A percentile compares a stretch with the other conserved stretches of the same genome.
These are phyloP conservation scores for Eupithecia exiguata DNA, from an alignment of 2,888 invertebrate species.

Conservation along the genomic window DNA sequence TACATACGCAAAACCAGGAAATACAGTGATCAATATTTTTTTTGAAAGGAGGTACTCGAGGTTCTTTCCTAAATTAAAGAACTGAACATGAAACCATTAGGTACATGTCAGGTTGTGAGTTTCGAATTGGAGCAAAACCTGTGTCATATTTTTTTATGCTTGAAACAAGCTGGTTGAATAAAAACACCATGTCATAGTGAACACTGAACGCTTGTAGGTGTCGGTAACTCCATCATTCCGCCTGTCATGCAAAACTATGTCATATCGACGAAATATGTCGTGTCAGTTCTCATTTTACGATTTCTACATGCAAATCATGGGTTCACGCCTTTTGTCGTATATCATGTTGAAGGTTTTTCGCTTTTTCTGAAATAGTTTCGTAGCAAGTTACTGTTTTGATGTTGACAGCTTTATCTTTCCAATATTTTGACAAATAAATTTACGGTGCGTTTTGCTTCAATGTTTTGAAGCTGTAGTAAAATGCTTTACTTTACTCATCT, in stretches of 20 bases:
- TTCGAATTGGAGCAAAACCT: no score
- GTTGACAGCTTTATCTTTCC: constrained; percentile 2
- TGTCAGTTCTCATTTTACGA: constrained; percentile 68
- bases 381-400: constrained; percentile 11
- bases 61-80: no score
- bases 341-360: constrained; percentile 41
- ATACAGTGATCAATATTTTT: no score
- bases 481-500: neutral
- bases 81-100: no score
- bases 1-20: no score
- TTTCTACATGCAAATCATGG: constrained; percentile 71
- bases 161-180: constrained; percentile 24
- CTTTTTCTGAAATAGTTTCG: constrained; percentile 4
- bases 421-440: constrained; percentile 8
- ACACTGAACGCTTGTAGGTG: constrained; percentile 21
- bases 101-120: no score
- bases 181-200: constrained; percentile 24
- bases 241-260: constrained; percentile 44
- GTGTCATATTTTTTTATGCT: neutral
- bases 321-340: constrained; percentile 60
- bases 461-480: neutral
- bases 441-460: neutral
- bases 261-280: constrained; percentile 49
- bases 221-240: constrained; percentile 28
- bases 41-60: no score